Percentiles rank a stretch among this genome's conserved stretches.
Evolutionary conservation across 1,140 invertebrate genomes (phyloP).

Genomic region (Zaprionus ornatus): DNA sequence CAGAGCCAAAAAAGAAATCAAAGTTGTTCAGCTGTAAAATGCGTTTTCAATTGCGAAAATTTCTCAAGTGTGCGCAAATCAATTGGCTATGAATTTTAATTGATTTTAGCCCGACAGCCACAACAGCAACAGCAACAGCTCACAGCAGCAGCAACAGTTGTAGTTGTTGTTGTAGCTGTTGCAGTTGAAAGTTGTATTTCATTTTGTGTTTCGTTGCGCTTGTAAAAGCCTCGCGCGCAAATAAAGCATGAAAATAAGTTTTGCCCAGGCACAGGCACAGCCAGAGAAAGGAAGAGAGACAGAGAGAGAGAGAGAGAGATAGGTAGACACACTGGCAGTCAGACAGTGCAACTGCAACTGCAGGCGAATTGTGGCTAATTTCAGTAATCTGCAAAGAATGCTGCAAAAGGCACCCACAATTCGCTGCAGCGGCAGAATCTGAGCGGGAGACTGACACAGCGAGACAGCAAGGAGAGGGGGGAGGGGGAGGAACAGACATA

Average conservation of each 20-base stretch:
- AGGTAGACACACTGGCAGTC: background rate
- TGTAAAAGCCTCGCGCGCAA: slow-evolving; percentile 65
- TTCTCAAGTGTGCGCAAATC: slow-evolving; percentile 66
- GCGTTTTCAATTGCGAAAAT: slow-evolving; percentile 44
- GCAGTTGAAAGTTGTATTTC: slow-evolving; percentile 75
- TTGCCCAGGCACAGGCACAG: slow-evolving; percentile 31
- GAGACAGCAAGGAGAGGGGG: background rate
- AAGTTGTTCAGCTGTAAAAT: slow-evolving; percentile 17
- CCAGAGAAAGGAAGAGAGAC: background rate
- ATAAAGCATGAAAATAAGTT: slow-evolving; percentile 81
- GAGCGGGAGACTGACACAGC: slow-evolving; percentile 7
- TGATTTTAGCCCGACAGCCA: slow-evolving; percentile 69
- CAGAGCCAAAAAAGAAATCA: slow-evolving; percentile 16
- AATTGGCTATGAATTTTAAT: slow-evolving; percentile 83
- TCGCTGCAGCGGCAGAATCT: slow-evolving; percentile 58
- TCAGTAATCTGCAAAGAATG: slow-evolving; percentile 62
- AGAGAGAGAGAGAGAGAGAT: background rate
- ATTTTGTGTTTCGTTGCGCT: slow-evolving; percentile 77
- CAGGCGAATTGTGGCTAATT: slow-evolving; percentile 70
- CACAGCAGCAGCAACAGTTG: slow-evolving; percentile 11
- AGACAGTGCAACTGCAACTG: slow-evolving; percentile 26
- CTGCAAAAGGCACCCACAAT: slow-evolving; percentile 76
- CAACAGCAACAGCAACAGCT: slow-evolving; percentile 15
- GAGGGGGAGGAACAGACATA: too few relatives aligned
- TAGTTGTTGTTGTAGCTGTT: background rate